phyloP scores from a whole-genome alignment of 2,888 invertebrate genomes.

The Tupiocoris notatus region DNA sequence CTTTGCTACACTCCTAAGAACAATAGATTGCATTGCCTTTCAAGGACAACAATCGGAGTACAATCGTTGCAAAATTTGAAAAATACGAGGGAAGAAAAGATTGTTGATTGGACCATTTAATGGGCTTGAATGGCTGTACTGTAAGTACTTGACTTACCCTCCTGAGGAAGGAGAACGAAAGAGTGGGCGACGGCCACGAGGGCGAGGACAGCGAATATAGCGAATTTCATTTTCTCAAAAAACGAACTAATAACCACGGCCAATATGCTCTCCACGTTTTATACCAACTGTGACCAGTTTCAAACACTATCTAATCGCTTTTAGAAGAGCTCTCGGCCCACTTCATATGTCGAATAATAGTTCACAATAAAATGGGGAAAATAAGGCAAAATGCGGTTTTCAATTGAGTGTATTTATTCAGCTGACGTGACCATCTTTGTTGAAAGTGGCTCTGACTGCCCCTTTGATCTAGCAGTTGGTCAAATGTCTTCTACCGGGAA shows the following conservation, averaged over 20 bases:
- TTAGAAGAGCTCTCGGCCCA: background rate
- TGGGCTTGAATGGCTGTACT: too few relatives aligned
- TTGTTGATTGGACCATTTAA: too few relatives aligned
- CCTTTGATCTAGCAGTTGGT: too few relatives aligned
- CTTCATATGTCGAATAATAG: background rate
- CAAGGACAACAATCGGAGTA: too few relatives aligned
- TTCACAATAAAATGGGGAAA: background rate
- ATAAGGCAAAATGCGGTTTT: background rate
- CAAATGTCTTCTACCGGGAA: too few relatives aligned
- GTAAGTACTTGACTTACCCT: too few relatives aligned
- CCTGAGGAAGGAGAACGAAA: slow-evolving; percentile 2
- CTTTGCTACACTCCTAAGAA: too few relatives aligned
- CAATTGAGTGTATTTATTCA: background rate
- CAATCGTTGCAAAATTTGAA: too few relatives aligned
- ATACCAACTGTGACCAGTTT: background rate
- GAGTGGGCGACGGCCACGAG: slow-evolving; percentile 11
- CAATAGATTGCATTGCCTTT: too few relatives aligned
- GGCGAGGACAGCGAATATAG: slow-evolving; percentile 7
- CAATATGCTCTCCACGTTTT: background rate
- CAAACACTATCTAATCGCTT: background rate
- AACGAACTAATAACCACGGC: too few relatives aligned
- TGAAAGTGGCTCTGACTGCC: background rate
- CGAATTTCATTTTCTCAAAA: slow-evolving; percentile 4
- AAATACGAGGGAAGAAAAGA: too few relatives aligned
- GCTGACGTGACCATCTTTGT: background rate